A percentile compares a stretch with the other conserved stretches of the same genome.
Conservation (phyloP, 1,140 invertebrate species). For the Ectropis grisescens region DNA sequence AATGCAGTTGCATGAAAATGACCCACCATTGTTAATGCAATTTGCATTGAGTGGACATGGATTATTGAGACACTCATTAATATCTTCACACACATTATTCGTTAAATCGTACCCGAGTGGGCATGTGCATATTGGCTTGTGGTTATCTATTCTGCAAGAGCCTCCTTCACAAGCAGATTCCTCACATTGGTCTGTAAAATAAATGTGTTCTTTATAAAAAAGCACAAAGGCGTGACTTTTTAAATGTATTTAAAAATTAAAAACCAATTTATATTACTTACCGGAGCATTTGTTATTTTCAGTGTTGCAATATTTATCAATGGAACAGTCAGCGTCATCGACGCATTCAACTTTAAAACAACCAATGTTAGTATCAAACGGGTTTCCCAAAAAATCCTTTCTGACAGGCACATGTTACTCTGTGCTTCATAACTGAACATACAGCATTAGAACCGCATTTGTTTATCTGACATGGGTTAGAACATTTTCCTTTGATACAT, state of each 20-base stretch:
- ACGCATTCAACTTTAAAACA: constrained; percentile 90
- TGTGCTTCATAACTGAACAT: constrained; percentile 80
- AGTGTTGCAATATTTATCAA: constrained; percentile 80
- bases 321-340: constrained; percentile 80
- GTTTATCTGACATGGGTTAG: constrained; percentile 79
- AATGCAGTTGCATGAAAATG: constrained; percentile 81
- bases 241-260: no score
- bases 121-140: constrained; percentile 81
- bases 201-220: constrained; percentile 10
- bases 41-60: constrained; percentile 85
- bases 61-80: constrained; percentile 82
- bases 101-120: constrained; percentile 78
- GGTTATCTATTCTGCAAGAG: constrained; percentile 77
- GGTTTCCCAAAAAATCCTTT: constrained; percentile 85
- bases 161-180: constrained; percentile 81
- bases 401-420: constrained; percentile 79
- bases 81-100: constrained; percentile 81
- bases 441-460: constrained; percentile 81
- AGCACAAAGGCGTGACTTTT: not conserved
- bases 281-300: constrained; percentile 84
- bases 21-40: constrained; percentile 84
- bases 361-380: constrained; percentile 77
- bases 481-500: constrained; percentile 80
- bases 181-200: constrained; percentile 80
- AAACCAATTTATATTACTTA: constrained; percentile 35